Conservation (phyloP, 2,113 vertebrate species). For the Plecotus auritus region DNA sequence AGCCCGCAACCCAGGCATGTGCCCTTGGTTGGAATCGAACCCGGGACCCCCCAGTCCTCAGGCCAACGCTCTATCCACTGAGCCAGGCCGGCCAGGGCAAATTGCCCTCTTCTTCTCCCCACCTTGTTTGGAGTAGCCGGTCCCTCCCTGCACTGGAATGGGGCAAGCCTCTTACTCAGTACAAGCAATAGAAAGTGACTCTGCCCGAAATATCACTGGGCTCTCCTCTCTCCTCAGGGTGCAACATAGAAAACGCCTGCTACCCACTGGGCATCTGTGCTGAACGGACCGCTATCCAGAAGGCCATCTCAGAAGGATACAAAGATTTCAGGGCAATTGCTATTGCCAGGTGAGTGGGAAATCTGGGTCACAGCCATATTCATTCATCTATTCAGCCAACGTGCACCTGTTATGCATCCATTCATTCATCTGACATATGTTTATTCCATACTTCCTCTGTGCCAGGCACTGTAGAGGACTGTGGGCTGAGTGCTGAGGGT, state of each 20-base stretch:
- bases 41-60: no score
- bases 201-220: background rate
- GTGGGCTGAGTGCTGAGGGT: background rate
- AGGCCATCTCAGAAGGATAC: constrained; percentile 90
- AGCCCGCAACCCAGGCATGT: no score
- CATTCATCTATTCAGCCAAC: no score
- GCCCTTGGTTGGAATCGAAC: no score
- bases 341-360: constrained; percentile 85
- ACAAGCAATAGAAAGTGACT: background rate
- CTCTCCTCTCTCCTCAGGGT: constrained; percentile 82
- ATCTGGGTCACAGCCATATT: accelerated
- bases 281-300: constrained; percentile 89
- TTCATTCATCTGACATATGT: background rate
- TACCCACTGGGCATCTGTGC: constrained; percentile 89
- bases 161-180: background rate
- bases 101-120: background rate
- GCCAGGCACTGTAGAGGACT: background rate
- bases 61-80: no score
- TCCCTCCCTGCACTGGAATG: background rate
- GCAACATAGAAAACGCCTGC: constrained; percentile 93
- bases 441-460: background rate
- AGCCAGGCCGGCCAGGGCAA: no score
- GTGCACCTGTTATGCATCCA: accelerated
- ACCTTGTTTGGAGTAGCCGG: accelerated
- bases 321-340: constrained; percentile 90